Evolutionary conservation across 2,113 vertebrate species (phyloP).

Genomic region (Tachysurus vachellii): DNA sequence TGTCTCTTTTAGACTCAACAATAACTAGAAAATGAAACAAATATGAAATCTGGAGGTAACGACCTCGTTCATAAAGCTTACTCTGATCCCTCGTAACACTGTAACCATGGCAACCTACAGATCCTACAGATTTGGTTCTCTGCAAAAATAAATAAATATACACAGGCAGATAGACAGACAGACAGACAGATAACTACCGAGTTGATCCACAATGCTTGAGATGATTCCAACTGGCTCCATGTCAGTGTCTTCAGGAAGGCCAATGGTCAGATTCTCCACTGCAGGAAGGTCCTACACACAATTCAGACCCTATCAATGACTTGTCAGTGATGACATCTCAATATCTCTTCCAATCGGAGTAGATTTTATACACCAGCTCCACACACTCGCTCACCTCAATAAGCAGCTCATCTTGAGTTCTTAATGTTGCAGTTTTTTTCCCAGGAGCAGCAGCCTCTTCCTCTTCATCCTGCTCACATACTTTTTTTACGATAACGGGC

Average conservation of each 20-base stretch:
- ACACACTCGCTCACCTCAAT: constrained; percentile 33
- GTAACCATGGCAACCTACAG: constrained; percentile 11
- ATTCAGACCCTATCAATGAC: neutral
- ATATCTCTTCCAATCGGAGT: neutral
- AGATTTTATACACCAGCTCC: neutral
- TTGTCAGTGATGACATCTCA: neutral
- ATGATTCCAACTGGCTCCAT: constrained; percentile 45
- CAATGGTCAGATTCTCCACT: constrained; percentile 49
- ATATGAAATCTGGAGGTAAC: neutral
- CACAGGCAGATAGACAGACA: too few relatives aligned
- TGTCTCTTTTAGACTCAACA: constrained; percentile 48
- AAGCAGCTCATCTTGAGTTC: constrained; percentile 50
- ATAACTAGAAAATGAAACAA: constrained; percentile 39
- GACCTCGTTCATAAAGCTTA: neutral
- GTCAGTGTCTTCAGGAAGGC: constrained; percentile 38
- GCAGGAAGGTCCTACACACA: constrained; percentile 49
- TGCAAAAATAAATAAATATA: neutral
- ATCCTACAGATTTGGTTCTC: too few relatives aligned
- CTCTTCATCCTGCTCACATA: constrained; percentile 19
- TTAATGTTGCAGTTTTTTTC: constrained; percentile 24
- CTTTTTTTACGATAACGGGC: neutral
- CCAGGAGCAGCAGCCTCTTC: constrained; percentile 30
- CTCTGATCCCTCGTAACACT: neutral
- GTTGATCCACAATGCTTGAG: constrained; percentile 49
- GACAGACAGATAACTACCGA: constrained; percentile 27